Percentiles rank a stretch among this genome's conserved stretches.
Evolutionary conservation across 2,113 vertebrate genomes (phyloP).

Genomic region (Bos indicus): DNA sequence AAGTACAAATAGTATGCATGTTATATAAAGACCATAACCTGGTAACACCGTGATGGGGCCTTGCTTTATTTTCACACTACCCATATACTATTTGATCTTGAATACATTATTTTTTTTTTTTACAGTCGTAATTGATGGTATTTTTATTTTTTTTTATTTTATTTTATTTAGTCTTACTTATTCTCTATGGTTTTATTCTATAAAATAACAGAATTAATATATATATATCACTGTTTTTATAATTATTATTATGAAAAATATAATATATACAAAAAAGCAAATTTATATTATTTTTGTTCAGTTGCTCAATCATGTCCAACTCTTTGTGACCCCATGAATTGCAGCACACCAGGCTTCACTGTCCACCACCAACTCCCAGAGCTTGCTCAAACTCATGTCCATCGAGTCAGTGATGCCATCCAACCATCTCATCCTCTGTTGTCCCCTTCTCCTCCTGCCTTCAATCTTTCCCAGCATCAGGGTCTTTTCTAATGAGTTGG

Average conservation of each 20-base stretch:
- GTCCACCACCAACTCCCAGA: not conserved
- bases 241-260: not conserved
- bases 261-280: not conserved
- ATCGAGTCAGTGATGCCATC: not conserved
- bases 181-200: not conserved
- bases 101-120: not conserved
- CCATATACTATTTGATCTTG: not conserved
- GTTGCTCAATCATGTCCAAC: not conserved
- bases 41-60: no score
- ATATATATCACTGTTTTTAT: not conserved
- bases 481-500: not conserved
- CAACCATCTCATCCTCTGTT: not conserved
- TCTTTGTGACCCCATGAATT: not conserved
- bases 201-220: not conserved
- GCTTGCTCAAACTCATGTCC: not conserved
- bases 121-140: no score
- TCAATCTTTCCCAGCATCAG: not conserved
- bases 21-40: not conserved
- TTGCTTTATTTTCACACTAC: not conserved
- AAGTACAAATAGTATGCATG: not conserved
- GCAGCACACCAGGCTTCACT: not conserved
- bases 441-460: not conserved
- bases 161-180: not conserved
- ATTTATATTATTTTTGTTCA: not conserved
- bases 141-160: no score